Evolutionary conservation across 2,888 invertebrate genomes (phyloP), one percentile per base, ranked within the genome.

Genomic region (Deilephila porcellus): DNA sequence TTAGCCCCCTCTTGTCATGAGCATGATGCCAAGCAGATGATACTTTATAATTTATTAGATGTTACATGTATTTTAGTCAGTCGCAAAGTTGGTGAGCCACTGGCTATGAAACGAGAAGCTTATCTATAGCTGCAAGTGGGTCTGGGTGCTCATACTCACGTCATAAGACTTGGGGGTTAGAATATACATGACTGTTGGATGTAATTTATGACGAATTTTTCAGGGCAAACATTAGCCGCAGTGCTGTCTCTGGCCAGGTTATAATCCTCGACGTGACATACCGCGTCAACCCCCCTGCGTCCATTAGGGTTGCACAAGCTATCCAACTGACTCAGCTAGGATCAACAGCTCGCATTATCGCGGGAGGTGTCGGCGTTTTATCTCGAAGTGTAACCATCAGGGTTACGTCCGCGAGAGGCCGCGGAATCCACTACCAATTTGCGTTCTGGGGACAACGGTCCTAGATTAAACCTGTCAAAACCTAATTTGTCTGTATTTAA

Each of bases 231-330:
- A 76, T 87, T 1, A 84, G 85, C 76, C 86, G 84, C 20, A 74
- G 79, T 3, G 77, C 88, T 0, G 76, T 87, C 0, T 19, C 77
- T 0, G 91, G 91, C 76, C 73, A 87, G 0, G 76, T 91, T 0
- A 93, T 93, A 72, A 86, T 82, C 67, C 89, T 92, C 78, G 91
- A 93, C 77, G 80, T 90, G 17, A 73, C 82, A 0, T 93, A 86
- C 81, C 86, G 86, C 0, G 92, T 91, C 1, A 89, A 87, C 73
- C 11, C 34, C 2, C 82, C 82, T 1, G 91, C 86, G 0, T 80
- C 86, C 7, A 87, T 93, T 63, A 80, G 87, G 0, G 86, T 88
- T 0, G 79, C 93, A 1, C 84, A 81, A 6, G 93, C 89, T 0
- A 77, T 74, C 0, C 92, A 93, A 77, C 81, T 90, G 0, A 80